Base-by-base conservation (phyloP, 2,888 invertebrate species). In the Papilio elwesi region DNA sequence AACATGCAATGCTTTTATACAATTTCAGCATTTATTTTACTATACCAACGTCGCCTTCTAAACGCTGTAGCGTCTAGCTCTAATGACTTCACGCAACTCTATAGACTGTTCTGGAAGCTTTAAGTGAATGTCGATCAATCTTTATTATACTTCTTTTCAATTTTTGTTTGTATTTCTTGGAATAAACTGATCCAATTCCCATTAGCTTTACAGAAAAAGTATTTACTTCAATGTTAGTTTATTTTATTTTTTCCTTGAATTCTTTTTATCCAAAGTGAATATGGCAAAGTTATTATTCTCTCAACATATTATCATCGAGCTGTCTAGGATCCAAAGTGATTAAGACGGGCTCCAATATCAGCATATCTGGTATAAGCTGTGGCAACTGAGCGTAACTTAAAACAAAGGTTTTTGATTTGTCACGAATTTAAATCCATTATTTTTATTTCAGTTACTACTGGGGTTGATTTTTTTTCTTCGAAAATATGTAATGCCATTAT, bases 1-100 rank as follows among this genome's bases (percentile, higher is more conserved):
- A 81, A 82, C 83, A 82, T 75, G 77, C 78, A 76, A 75, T 68
- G 77, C 77, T 77, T 78, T 76, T 75, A 76, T 75, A 79, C 74
- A 68, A 57, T 70, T 70, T 62, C 71, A 68, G 66, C 73, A 68
- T 74, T 75, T 73, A 71, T 69, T 68, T 55, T 16, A 51, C 55
- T 36, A n/a, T 15, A 51, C 62, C 13, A 59, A 55, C 38, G 51
- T 65, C 55, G 49, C 59, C 38, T 68, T 26, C 26, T 62, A 62
- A 69, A 71, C 65, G 43, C 52, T n/a, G 53, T 59, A 52, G 13
- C 70, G 57, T 67, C 67, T 70, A 67, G n/a, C 11, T 70, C n/a
- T 74, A 63, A 74, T 70, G 62, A 66, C 59, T 70, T 52, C 13
- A 62, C 38, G 47, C 36, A 38, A 47, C 36, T 26, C 11, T 49